Conservation (phyloP, 1,140 invertebrate species). For the Antheraea mylitta region DNA sequence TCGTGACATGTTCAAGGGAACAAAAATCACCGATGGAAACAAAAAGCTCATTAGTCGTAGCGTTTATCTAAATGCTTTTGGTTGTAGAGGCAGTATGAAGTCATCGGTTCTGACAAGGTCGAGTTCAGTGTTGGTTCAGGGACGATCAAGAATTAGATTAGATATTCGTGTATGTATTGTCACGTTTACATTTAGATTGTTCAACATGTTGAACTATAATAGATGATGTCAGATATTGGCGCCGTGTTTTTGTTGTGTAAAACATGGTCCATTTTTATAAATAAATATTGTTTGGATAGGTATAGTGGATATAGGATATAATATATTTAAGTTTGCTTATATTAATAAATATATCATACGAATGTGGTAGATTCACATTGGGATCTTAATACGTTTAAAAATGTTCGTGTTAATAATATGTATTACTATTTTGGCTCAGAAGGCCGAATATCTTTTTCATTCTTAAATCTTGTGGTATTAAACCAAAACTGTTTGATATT, state of each 20-base stretch:
- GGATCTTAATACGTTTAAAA: too few species aligned
- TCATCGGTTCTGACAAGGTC: neutral
- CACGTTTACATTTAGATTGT: neutral
- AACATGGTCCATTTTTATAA: neutral
- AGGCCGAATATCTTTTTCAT: too few species aligned
- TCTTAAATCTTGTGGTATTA: too few species aligned
- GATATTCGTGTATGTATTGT: neutral
- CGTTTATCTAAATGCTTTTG: neutral
- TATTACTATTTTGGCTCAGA: too few species aligned
- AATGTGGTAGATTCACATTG: too few species aligned
- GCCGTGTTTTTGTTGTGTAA: neutral
- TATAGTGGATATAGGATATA: neutral
- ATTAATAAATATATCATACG: too few species aligned
- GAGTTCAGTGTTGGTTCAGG: neutral
- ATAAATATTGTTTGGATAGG: neutral
- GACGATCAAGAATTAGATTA: neutral
- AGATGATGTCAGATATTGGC: neutral
- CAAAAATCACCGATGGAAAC: neutral
- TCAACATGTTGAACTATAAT: neutral
- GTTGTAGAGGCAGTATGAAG: neutral
- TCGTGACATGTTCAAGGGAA: neutral
- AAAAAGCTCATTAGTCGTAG: neutral
- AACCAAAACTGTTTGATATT: too few species aligned
- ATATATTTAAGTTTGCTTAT: neutral
- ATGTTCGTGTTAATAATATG: too few species aligned